These are phyloP conservation scores for Eulemur macaco DNA, from an alignment of 2,113 vertebrate species.

Conservation along the genomic window DNA sequence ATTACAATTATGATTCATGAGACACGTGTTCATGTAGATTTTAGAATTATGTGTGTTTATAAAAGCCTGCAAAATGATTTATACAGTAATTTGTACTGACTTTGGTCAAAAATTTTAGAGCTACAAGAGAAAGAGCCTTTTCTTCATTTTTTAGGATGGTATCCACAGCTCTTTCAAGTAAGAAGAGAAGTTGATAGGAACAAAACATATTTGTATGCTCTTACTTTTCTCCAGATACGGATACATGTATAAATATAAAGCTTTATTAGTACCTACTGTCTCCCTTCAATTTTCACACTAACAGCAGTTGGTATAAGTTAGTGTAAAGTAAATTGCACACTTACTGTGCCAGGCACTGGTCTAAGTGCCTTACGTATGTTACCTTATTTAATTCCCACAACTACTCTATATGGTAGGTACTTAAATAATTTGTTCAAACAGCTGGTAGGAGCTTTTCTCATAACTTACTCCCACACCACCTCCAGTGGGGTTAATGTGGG, in stretches of 20 bases:
- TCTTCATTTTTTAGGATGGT: not conserved
- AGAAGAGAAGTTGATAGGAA: not conserved
- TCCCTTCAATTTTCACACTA: not conserved
- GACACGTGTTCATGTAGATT: not conserved
- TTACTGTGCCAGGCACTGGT: not conserved
- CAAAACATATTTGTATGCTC: not conserved
- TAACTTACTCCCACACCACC: not conserved
- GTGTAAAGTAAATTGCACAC: not conserved
- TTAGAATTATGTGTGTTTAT: slow-evolving; percentile 20
- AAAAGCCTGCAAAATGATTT: slow-evolving; percentile 30
- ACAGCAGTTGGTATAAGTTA: not conserved
- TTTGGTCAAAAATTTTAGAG: not conserved
- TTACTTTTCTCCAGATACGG: not conserved
- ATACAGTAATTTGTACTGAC: not conserved
- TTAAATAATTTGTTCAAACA: not conserved
- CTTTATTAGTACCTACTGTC: not conserved
- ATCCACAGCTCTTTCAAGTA: not conserved
- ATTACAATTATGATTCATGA: slow-evolving; percentile 27
- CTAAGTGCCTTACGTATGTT: not conserved
- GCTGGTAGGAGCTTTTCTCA: not conserved
- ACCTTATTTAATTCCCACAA: not conserved
- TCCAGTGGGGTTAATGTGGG: not conserved
- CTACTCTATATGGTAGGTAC: not conserved
- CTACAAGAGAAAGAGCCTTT: not conserved
- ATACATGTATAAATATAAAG: not conserved